These are phyloP conservation scores for Cosmopolites sordidus DNA, from an alignment of 2,888 invertebrate genomes.

Conservation along the genomic window DNA sequence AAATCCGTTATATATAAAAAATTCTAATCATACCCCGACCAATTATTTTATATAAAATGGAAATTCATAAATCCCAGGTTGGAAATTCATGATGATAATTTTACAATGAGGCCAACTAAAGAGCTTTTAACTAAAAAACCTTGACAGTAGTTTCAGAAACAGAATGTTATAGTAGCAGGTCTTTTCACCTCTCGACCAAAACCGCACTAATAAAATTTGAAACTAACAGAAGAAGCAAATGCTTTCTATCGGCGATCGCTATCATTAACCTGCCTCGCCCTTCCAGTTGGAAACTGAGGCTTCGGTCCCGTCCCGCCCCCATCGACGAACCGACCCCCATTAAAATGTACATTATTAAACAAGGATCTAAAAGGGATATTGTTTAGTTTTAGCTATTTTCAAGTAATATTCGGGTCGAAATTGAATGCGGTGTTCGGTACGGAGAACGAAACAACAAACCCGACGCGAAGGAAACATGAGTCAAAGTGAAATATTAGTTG, in stretches of 20 bases:
- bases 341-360: constrained; percentile 16
- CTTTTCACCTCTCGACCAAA: background rate
- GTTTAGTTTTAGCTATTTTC: constrained; percentile 1
- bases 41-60: too few relatives aligned
- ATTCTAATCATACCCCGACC: too few relatives aligned
- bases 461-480: too few relatives aligned
- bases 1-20: too few relatives aligned
- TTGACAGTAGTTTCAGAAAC: background rate
- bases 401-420: background rate
- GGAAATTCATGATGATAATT: too few relatives aligned
- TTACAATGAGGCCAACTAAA: too few relatives aligned
- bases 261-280: background rate
- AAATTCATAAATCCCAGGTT: too few relatives aligned
- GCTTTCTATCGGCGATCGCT: background rate
- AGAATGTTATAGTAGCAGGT: background rate
- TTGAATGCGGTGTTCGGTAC: background rate
- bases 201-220: background rate
- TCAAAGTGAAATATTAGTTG: too few relatives aligned
- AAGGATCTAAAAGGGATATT: constrained; percentile 8
- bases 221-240: background rate
- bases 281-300: background rate
- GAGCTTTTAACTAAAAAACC: too few relatives aligned
- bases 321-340: too few relatives aligned
- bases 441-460: background rate
- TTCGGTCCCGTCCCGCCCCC: too few relatives aligned